Percentiles rank a stretch among this genome's conserved stretches.
Conservation (phyloP, 2,797 vertebrate genomes). For the Toxotes lorentzi region DNA sequence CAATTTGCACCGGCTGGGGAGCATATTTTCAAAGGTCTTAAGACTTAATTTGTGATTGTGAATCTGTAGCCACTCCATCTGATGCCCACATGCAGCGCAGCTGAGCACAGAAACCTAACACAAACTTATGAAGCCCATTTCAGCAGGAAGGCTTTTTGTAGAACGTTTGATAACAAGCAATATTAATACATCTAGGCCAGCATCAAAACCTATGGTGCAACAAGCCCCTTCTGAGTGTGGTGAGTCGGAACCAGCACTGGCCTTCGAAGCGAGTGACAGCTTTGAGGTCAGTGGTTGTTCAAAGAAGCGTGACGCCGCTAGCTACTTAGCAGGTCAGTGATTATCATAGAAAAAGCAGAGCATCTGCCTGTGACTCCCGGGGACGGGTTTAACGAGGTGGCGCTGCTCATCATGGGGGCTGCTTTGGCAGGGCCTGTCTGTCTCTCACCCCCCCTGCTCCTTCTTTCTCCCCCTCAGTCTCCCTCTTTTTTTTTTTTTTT, state of each 20-base stretch:
- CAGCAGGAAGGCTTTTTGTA: constrained; percentile 14
- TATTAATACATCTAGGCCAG: constrained; percentile 35
- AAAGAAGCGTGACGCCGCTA: constrained; percentile 70
- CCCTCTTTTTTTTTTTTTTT: constrained; percentile 4
- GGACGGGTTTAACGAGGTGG: constrained; percentile 79
- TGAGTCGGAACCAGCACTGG: constrained; percentile 52
- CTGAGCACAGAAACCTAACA: background rate
- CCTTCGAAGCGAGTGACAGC: constrained; percentile 57
- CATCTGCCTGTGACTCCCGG: constrained; percentile 73
- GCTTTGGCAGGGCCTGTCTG: constrained; percentile 63
- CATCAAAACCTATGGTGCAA: constrained; percentile 48
- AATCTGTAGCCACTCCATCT: constrained; percentile 43
- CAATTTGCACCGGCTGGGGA: constrained; percentile 66
- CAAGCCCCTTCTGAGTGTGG: constrained; percentile 42
- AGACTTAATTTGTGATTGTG: constrained; percentile 66
- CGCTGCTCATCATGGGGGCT: constrained; percentile 59
- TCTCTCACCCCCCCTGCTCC: constrained; percentile 34
- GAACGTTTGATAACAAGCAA: constrained; percentile 22
- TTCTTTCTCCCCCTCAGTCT: background rate
- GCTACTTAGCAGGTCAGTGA: constrained; percentile 69
- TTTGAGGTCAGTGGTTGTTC: constrained; percentile 74
- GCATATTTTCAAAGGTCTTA: constrained; percentile 61
- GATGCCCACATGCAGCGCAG: constrained; percentile 46
- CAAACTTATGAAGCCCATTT: constrained; percentile 7
- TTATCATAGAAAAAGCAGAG: constrained; percentile 76